A percentile compares a stretch with the other conserved stretches of the same genome.
Conservation (phyloP, 2,113 vertebrate species). For the Ibidorhyncha struthersii region DNA sequence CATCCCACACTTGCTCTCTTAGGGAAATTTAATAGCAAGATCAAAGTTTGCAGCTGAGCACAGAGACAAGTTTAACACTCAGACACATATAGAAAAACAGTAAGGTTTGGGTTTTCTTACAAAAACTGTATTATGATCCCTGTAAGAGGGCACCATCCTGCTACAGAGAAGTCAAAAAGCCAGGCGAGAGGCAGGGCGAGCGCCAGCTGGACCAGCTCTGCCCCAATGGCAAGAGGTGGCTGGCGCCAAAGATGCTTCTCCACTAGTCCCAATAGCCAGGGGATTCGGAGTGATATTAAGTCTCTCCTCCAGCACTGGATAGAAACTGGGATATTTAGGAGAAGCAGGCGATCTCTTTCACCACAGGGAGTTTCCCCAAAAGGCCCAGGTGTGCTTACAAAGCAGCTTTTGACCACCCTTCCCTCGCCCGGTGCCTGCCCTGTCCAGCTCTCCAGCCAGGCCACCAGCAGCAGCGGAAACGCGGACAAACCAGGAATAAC, state of each 20-base stretch:
- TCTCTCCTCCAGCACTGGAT: not conserved
- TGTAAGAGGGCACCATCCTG: not conserved
- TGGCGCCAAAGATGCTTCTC: not conserved
- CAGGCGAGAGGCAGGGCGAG: not conserved
- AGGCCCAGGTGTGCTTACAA: not conserved
- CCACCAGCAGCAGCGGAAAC: accelerated
- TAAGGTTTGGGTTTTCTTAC: accelerated
- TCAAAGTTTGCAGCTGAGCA: not conserved
- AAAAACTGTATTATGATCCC: not conserved
- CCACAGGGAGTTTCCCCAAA: not conserved
- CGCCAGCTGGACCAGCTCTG: accelerated
- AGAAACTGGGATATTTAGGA: not conserved
- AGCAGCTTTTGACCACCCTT: not conserved
- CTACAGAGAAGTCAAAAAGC: not conserved
- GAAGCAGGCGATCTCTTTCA: not conserved
- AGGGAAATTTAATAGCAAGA: not conserved
- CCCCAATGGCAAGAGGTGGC: not conserved
- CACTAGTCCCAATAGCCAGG: not conserved
- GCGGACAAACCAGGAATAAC: not conserved
- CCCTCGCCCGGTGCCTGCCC: accelerated
- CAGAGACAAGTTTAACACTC: not conserved
- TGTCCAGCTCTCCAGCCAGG: accelerated
- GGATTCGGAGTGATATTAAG: not conserved
- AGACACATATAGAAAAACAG: accelerated
- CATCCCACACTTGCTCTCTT: not conserved